Percentiles rank a stretch among this genome's conserved stretches.
These are phyloP conservation scores for Apis mellifera DNA, from an alignment of 1,140 invertebrate genomes.

Conservation along the genomic window DNA sequence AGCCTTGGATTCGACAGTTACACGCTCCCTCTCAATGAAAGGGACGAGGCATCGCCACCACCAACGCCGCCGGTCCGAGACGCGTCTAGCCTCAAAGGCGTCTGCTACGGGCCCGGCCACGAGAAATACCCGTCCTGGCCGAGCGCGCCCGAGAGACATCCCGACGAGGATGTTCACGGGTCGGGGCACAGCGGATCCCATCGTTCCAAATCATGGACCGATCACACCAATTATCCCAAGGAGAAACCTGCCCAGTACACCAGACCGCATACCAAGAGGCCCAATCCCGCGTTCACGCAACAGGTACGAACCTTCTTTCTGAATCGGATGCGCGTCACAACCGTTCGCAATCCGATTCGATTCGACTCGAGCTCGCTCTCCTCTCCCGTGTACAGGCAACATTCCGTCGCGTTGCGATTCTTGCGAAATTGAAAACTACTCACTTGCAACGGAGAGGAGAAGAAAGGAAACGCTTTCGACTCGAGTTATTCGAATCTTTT, in stretches of 20 bases:
- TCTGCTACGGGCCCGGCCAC: constrained; percentile 88
- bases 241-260: constrained; percentile 86
- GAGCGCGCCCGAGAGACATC: constrained; percentile 75
- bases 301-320: constrained; percentile 77
- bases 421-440: constrained; percentile 60
- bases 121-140: constrained; percentile 93
- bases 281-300: constrained; percentile 85
- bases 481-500: no score
- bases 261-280: constrained; percentile 86
- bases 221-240: constrained; percentile 88
- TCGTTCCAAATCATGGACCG: constrained; percentile 88
- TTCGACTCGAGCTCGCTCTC: no score
- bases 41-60: constrained; percentile 81
- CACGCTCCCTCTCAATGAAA: constrained; percentile 78
- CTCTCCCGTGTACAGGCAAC: not conserved
- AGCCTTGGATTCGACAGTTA: constrained; percentile 79
- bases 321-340: no score
- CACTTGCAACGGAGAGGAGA: constrained; percentile 43
- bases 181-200: constrained; percentile 81
- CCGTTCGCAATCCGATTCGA: no score
- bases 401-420: constrained; percentile 38
- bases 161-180: constrained; percentile 80
- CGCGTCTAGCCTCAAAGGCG: constrained; percentile 85
- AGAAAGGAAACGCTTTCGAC: constrained; percentile 5
- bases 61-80: constrained; percentile 86